These are phyloP conservation scores for Leiothrix lutea DNA, from an alignment of 2,113 vertebrate species.

Conservation along the genomic window DNA sequence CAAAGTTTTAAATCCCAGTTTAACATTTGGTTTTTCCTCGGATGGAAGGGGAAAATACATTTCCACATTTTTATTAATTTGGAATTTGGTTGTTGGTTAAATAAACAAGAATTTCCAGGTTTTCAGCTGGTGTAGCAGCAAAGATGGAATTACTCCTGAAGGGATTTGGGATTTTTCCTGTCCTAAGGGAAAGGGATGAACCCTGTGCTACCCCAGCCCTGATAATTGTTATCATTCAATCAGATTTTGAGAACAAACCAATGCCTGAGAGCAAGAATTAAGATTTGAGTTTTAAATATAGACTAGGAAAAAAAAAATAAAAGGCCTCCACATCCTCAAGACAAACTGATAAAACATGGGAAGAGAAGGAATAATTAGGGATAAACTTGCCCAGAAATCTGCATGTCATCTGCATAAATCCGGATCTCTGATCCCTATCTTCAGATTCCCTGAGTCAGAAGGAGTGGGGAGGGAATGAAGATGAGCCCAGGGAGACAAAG, in stretches of 20 bases:
- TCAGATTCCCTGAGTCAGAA: not conserved
- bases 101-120: not conserved
- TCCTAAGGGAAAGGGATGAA: not conserved
- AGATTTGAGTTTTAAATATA: not conserved
- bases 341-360: not conserved
- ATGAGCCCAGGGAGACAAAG: not conserved
- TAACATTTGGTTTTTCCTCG: rapidly evolving
- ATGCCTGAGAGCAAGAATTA: not conserved
- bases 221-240: not conserved
- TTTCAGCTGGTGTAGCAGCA: not conserved
- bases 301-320: not conserved
- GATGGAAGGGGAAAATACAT: not conserved
- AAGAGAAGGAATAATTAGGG: slow-evolving; percentile 22
- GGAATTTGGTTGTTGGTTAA: not conserved
- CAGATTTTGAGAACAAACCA: not conserved
- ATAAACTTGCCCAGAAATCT: slow-evolving; percentile 36
- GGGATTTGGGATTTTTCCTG: not conserved
- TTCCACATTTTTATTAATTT: not conserved
- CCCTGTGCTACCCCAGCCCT: not conserved
- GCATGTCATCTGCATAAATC: slow-evolving; percentile 6
- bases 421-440: not conserved
- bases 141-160: not conserved
- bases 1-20: not conserved
- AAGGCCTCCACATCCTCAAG: not conserved
- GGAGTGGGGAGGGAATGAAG: not conserved